Conservation (phyloP, 2,888 invertebrate species). For the Chelonus formosanus region DNA sequence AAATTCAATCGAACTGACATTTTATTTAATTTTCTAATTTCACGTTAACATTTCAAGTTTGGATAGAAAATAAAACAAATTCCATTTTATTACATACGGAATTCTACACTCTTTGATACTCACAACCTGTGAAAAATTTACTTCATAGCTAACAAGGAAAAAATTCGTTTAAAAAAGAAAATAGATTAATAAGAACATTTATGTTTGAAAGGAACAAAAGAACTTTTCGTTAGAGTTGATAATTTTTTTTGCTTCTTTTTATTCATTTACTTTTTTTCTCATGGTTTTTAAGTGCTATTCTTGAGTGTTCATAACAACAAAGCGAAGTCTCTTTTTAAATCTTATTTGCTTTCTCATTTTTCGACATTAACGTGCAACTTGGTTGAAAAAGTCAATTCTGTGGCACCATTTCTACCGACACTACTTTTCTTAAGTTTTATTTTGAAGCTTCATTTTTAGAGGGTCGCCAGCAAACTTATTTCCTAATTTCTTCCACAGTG, state of each 20-base stretch:
- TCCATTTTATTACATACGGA: no score
- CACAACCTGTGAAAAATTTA: no score
- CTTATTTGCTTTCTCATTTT: constrained; percentile 30
- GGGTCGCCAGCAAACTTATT: neutral
- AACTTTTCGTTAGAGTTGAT: no score
- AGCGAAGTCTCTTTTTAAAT: constrained; percentile 18
- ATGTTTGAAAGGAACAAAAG: no score
- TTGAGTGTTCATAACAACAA: neutral
- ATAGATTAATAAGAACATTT: no score
- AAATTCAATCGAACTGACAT: constrained; percentile 5
- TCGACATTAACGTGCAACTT: constrained; percentile 25
- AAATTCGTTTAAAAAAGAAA: no score
- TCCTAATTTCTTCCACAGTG: neutral
- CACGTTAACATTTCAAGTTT: neutral
- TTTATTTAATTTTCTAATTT: constrained; percentile 7
- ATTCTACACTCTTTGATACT: neutral
- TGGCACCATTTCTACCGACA: constrained; percentile 1
- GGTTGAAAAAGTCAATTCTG: constrained; percentile 36
- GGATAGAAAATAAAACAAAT: neutral
- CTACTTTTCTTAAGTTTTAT: neutral
- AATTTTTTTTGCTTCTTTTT: neutral
- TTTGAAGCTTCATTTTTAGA: neutral
- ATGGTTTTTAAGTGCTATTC: neutral
- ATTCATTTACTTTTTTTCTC: neutral
- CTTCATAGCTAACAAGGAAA: no score